phyloP scores from a whole-genome alignment of 2,797 vertebrate species.

The Squalus acanthias region DNA sequence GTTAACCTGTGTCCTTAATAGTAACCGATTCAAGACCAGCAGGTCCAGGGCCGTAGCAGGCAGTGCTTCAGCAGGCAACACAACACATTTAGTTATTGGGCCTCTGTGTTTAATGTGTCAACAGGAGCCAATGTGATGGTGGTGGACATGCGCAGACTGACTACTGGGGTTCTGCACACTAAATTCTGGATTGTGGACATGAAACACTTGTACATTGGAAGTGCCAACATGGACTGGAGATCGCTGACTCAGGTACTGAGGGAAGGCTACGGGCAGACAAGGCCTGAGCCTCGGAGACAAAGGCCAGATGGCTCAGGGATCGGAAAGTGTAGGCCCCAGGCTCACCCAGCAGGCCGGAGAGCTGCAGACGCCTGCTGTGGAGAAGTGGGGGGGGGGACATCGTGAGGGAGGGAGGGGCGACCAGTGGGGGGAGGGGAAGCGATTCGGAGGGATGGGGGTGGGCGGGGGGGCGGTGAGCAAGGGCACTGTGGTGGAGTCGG shows the following conservation, averaged over 20 bases:
- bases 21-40: no score
- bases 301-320: neutral
- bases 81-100: neutral
- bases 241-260: slow-evolving; percentile 77
- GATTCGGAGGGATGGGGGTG: no score
- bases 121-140: slow-evolving; percentile 71
- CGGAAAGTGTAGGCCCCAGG: neutral
- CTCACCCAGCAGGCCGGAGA: neutral
- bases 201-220: slow-evolving; percentile 81
- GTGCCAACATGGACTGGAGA: slow-evolving; percentile 96
- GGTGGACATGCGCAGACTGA: slow-evolving; percentile 74
- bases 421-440: no score
- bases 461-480: neutral
- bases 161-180: slow-evolving; percentile 79
- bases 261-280: neutral
- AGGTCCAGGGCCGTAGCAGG: neutral
- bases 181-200: slow-evolving; percentile 90
- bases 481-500: neutral
- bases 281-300: neutral
- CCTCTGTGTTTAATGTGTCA: neutral
- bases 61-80: neutral
- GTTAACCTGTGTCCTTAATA: no score
- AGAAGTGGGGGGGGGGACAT: neutral
- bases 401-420: no score
- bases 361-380: neutral